Evolutionary conservation across 2,888 invertebrate species (phyloP).

Genomic region (Meghimatium bilineatum): DNA sequence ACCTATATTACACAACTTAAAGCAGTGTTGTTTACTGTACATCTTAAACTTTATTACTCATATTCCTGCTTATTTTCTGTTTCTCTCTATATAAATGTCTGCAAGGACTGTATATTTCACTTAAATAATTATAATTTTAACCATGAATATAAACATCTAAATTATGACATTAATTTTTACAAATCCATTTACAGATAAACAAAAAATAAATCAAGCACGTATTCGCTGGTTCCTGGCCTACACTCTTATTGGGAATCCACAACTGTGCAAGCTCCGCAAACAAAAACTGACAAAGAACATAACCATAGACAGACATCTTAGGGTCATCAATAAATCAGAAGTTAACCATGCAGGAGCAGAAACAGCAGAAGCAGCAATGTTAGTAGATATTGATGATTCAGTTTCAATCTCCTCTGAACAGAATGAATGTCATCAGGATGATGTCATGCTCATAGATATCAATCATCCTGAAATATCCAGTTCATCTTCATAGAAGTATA

Average conservation of each 20-base stretch:
- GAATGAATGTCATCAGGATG: not conserved
- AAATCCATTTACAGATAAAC: constrained; percentile 3
- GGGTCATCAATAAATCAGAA: not conserved
- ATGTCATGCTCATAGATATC: not conserved
- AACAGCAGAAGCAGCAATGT: not conserved
- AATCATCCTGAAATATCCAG: not conserved
- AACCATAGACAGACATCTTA: not conserved
- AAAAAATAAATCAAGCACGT: not conserved
- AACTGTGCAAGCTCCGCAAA: constrained; percentile 35
- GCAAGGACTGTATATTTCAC: no score
- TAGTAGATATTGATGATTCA: not conserved
- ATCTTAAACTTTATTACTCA: no score
- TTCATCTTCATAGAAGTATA: not conserved
- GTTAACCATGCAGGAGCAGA: not conserved
- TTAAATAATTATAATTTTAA: no score
- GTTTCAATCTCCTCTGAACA: not conserved
- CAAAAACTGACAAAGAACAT: not conserved
- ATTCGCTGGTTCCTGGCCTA: constrained; percentile 32
- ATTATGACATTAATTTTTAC: not conserved
- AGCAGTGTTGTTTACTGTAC: no score
- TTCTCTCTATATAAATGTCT: no score
- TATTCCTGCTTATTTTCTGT: no score
- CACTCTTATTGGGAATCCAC: constrained; percentile 38
- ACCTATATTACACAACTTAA: no score
- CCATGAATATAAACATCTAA: not conserved